Conservation (phyloP, 1,140 invertebrate species). For the Protaetia brevitarsis region DNA sequence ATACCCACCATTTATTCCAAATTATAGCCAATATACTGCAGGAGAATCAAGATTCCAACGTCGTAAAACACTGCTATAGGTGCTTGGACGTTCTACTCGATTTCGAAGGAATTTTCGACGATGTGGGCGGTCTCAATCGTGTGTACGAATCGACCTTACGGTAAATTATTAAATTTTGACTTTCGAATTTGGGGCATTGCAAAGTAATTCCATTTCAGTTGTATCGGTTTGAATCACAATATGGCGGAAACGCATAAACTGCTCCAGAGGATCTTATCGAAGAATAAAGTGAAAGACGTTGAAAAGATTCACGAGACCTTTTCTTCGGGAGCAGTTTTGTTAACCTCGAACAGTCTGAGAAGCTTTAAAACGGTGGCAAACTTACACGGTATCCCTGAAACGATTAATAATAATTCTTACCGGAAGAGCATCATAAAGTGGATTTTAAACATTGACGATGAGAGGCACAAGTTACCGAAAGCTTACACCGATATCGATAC, state of each 20-base stretch:
- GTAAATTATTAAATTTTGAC: slow-evolving; percentile 36
- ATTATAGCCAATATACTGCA: slow-evolving; percentile 44
- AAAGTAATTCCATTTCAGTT: slow-evolving; percentile 33
- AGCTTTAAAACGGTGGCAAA: slow-evolving; percentile 43
- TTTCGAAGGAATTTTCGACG: slow-evolving; percentile 38
- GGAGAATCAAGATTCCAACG: slow-evolving; percentile 43
- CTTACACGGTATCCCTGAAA: not conserved
- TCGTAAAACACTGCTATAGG: slow-evolving; percentile 47
- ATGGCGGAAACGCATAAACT: slow-evolving; percentile 47
- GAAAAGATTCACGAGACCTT: slow-evolving; percentile 48
- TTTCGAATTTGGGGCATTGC: not conserved
- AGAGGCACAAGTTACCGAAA: slow-evolving; percentile 25
- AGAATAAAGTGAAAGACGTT: slow-evolving; percentile 42
- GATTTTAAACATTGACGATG: slow-evolving; percentile 35
- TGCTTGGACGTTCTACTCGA: slow-evolving; percentile 43
- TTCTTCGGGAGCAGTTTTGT: slow-evolving; percentile 45
- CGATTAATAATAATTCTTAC: not conserved
- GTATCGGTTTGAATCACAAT: slow-evolving; percentile 46
- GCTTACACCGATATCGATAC: slow-evolving; percentile 30
- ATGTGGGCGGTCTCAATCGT: slow-evolving; percentile 43
- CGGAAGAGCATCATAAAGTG: slow-evolving; percentile 28
- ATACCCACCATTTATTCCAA: slow-evolving; percentile 47
- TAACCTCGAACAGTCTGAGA: slow-evolving; percentile 44
- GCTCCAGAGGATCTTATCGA: slow-evolving; percentile 44
- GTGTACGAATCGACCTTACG: slow-evolving; percentile 50